These are phyloP conservation scores for Ochotona curzoniae DNA, from an alignment of 2,113 vertebrate species.

Conservation along the genomic window DNA sequence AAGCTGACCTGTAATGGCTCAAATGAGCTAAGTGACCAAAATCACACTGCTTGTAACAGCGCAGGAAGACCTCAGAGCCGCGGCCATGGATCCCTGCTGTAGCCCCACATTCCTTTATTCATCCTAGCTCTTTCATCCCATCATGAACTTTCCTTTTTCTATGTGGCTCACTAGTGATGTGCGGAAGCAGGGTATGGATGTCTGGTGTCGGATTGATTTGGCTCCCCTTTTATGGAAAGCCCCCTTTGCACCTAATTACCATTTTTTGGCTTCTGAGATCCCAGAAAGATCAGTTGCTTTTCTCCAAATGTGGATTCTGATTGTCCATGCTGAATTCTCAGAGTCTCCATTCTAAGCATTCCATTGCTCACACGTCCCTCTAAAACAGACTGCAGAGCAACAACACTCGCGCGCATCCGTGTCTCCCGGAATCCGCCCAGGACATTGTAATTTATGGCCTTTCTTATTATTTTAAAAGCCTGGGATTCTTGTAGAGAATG, in stretches of 20 bases:
- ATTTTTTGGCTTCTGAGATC: constrained; percentile 49
- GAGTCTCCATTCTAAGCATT: neutral
- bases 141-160: neutral
- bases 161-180: neutral
- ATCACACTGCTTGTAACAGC: neutral
- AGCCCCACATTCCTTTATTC: neutral
- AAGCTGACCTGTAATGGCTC: neutral
- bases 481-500: constrained; percentile 91
- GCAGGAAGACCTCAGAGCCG: neutral
- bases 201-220: constrained; percentile 53
- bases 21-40: neutral
- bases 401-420: constrained; percentile 68
- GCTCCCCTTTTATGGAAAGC: constrained; percentile 44
- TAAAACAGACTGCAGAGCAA: constrained; percentile 68
- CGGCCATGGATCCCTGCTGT: rapidly evolving
- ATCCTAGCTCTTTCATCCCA: neutral
- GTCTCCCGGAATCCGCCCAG: constrained; percentile 81
- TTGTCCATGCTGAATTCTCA: neutral
- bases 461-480: constrained; percentile 94
- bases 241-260: constrained; percentile 46
- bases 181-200: neutral
- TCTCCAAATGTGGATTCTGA: neutral
- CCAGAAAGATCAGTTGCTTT: constrained; percentile 57
- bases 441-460: constrained; percentile 85
- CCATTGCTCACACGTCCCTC: constrained; percentile 28